These are phyloP conservation scores for Synanthedon andrenaeformis DNA, from an alignment of 2,888 invertebrate genomes.

Conservation along the genomic window DNA sequence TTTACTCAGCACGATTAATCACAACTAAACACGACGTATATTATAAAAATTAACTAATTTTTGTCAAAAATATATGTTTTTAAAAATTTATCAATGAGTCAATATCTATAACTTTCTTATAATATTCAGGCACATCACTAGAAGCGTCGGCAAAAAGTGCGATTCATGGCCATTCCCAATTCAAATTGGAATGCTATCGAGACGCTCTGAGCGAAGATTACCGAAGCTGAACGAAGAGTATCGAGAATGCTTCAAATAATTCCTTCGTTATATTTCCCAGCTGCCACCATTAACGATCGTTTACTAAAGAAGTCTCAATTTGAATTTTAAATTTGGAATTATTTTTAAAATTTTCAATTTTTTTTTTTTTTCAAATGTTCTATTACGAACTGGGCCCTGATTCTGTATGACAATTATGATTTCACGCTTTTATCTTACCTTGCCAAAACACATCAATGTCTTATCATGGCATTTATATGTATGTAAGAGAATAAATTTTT, in stretches of 20 bases:
- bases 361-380: background rate
- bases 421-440: too few relatives aligned
- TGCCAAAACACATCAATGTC: too few relatives aligned
- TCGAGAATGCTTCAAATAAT: slow-evolving; percentile 5
- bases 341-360: background rate
- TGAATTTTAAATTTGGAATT: background rate
- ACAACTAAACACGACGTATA: too few relatives aligned
- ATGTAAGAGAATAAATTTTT: too few relatives aligned
- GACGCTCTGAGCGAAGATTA: slow-evolving; percentile 20
- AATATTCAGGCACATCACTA: background rate
- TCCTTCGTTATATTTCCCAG: background rate
- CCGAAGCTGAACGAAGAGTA: slow-evolving; percentile 10
- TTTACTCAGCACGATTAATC: too few relatives aligned
- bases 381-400: too few relatives aligned
- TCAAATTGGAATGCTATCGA: slow-evolving; percentile 21
- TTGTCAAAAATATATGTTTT: too few relatives aligned
- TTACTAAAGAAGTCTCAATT: background rate
- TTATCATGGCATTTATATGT: too few relatives aligned
- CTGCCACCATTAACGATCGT: background rate
- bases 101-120: background rate
- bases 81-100: background rate
- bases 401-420: too few relatives aligned
- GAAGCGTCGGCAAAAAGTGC: background rate
- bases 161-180: slow-evolving; percentile 20
- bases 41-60: too few relatives aligned